Conservation (phyloP, 2,797 vertebrate genomes). For the Phaenicophaeus curvirostris region DNA sequence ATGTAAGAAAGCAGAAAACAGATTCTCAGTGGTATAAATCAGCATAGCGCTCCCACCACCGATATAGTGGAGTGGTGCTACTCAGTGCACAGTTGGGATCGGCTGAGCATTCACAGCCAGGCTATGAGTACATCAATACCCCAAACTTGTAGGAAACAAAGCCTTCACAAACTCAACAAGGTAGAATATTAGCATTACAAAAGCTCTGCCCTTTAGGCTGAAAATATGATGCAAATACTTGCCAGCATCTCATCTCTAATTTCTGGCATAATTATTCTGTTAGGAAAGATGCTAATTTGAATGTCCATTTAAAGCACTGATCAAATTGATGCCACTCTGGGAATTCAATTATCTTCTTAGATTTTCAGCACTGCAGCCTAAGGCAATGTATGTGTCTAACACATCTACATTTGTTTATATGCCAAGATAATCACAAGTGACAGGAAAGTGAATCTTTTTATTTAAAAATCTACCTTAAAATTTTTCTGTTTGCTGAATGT, state of each 20-base stretch:
- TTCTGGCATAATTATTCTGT: not conserved
- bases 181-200: not conserved
- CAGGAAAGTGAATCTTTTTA: not conserved
- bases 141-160: not conserved
- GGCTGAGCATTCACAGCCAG: not conserved
- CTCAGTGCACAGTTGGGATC: not conserved
- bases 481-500: not conserved
- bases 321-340: slow-evolving; percentile 1
- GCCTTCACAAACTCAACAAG: not conserved
- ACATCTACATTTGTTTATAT: not conserved
- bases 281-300: slow-evolving; percentile 20
- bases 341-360: not conserved
- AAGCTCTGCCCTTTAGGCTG: not conserved
- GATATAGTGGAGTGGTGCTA: not conserved
- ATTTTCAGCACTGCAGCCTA: not conserved
- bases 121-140: accelerated
- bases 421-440: not conserved
- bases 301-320: slow-evolving; percentile 7
- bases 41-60: not conserved
- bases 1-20: accelerated
- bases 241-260: not conserved
- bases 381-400: not conserved
- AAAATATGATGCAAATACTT: not conserved
- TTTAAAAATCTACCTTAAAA: not conserved
- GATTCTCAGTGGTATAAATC: not conserved